phyloP scores from a whole-genome alignment of 2,797 vertebrate species.

The Adrianichthys oophorus region DNA sequence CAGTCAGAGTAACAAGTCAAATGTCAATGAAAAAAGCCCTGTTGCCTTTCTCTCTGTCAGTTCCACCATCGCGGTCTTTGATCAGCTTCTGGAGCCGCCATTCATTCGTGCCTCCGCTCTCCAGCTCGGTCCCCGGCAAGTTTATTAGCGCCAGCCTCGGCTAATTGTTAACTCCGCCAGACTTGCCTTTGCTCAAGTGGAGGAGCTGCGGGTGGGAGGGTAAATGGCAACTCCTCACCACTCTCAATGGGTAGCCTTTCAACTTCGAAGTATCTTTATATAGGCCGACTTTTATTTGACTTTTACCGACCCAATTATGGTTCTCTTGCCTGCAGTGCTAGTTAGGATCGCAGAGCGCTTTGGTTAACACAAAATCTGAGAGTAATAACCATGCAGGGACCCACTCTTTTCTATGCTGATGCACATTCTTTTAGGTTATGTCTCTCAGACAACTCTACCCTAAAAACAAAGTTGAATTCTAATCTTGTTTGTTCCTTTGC shows the following conservation, averaged over 20 bases:
- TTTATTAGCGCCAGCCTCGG: slow-evolving; percentile 33
- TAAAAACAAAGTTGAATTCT: neutral
- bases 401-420: too few relatives aligned
- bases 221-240: slow-evolving; percentile 39
- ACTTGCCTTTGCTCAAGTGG: slow-evolving; percentile 22
- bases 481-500: too few relatives aligned
- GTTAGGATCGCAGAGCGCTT: neutral
- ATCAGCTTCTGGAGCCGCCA: slow-evolving; percentile 53
- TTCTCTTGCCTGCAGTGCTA: neutral
- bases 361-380: neutral
- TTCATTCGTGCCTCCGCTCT: slow-evolving; percentile 23
- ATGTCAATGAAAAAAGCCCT: slow-evolving; percentile 45
- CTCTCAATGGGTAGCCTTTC: slow-evolving; percentile 26
- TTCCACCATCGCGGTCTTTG: slow-evolving; percentile 50
- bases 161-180: slow-evolving; percentile 50
- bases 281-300: slow-evolving; percentile 10
- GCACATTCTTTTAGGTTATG: neutral
- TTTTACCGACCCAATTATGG: slow-evolving; percentile 16
- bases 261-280: slow-evolving; percentile 15
- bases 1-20: slow-evolving; percentile 51
- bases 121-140: slow-evolving; percentile 10
- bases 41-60: slow-evolving; percentile 28
- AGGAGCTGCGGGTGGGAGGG: slow-evolving; percentile 38
- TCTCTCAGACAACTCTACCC: neutral
- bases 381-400: neutral